A percentile compares a stretch with the other conserved stretches of the same genome.
Conservation (phyloP, 2,888 invertebrate genomes). For the Chironomus tentans region DNA sequence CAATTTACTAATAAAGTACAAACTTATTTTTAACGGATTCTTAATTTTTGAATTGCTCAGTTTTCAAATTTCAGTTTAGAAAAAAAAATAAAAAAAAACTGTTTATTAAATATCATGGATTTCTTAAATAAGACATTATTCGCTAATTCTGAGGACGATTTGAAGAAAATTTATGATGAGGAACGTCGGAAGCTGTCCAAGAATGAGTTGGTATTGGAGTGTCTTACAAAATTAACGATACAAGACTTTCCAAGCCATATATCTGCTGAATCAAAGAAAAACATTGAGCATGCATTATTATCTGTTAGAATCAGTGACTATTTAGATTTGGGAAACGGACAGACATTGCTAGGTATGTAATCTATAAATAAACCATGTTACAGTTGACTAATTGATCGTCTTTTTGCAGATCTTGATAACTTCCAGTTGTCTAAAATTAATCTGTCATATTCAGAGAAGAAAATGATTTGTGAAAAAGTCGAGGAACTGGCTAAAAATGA, state of each 20-base stretch:
- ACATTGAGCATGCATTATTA: slow-evolving; percentile 8
- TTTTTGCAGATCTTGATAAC: slow-evolving; percentile 2
- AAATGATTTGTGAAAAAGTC: background rate
- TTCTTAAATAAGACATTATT: background rate
- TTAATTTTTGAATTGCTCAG: background rate
- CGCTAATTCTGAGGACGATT: background rate
- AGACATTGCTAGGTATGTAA: background rate
- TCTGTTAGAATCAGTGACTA: background rate
- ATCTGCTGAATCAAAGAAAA: background rate
- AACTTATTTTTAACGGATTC: background rate
- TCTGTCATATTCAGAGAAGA: background rate
- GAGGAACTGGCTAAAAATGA: background rate
- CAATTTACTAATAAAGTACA: background rate
- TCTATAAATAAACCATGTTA: background rate
- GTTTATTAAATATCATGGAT: too few species aligned
- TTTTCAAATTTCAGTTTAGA: background rate
- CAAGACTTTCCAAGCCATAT: background rate
- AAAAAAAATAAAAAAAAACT: background rate
- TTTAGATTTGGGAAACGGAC: background rate
- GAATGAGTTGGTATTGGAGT: background rate
- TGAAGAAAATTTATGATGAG: slow-evolving; percentile 1
- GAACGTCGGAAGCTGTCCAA: background rate
- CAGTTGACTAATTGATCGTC: background rate
- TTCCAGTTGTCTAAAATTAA: background rate
- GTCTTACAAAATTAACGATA: background rate